A percentile compares a stretch with the other conserved stretches of the same genome.
Evolutionary conservation across 2,888 invertebrate species (phyloP).

Genomic region (Alitta virens): DNA sequence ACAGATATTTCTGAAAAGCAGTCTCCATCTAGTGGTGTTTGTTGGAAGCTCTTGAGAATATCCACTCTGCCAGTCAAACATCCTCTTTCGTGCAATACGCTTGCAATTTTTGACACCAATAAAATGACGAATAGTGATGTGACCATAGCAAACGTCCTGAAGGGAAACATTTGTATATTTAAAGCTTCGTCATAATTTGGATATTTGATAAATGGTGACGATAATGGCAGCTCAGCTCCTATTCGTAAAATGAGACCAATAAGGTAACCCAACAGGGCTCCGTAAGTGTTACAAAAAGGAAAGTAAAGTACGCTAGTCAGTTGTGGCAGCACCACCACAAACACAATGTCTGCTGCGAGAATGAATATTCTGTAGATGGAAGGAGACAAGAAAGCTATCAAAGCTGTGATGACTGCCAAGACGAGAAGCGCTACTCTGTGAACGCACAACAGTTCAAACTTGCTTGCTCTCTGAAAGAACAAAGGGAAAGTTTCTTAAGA

Average conservation of each 20-base stretch:
- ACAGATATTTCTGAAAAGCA: no score
- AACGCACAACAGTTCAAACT: constrained; percentile 18
- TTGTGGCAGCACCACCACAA: constrained; percentile 26
- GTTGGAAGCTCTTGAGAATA: neutral
- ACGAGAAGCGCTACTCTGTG: constrained; percentile 18
- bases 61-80: neutral
- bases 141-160: constrained; percentile 21
- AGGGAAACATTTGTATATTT: constrained; percentile 18
- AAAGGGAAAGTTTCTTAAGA: no score
- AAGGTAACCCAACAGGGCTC: constrained; percentile 57
- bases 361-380: constrained; percentile 25
- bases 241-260: constrained; percentile 75
- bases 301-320: constrained; percentile 19
- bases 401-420: constrained; percentile 14
- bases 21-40: neutral
- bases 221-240: constrained; percentile 80
- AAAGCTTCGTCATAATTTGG: constrained; percentile 65
- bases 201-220: constrained; percentile 80
- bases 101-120: constrained; percentile 7
- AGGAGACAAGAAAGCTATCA: constrained; percentile 16
- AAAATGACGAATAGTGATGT: constrained; percentile 3
- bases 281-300: constrained; percentile 18
- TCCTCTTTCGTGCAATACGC: constrained; percentile 4
- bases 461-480: constrained; percentile 17
- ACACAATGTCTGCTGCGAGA: constrained; percentile 23